These are phyloP conservation scores for Drosophila chauvacae DNA, from an alignment of 1,140 invertebrate genomes.

Conservation along the genomic window DNA sequence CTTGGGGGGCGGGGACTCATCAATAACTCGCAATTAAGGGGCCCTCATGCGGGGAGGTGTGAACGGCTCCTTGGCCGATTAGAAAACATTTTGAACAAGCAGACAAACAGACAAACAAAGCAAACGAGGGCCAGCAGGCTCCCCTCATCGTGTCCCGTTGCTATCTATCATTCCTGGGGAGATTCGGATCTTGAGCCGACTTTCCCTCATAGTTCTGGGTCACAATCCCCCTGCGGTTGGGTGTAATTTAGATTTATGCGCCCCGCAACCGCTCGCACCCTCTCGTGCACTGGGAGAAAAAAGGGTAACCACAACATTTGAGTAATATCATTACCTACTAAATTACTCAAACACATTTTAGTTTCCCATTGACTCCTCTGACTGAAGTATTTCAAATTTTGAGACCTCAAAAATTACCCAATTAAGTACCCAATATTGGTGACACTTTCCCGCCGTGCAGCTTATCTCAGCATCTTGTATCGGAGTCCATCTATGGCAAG, in stretches of 20 bases:
- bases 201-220: slow-evolving; percentile 48
- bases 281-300: slow-evolving; percentile 24
- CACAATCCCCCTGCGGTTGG: slow-evolving; percentile 62
- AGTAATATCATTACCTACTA: background rate
- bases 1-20: slow-evolving; percentile 29
- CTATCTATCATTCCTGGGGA: slow-evolving; percentile 30
- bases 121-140: slow-evolving; percentile 46
- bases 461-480: slow-evolving; percentile 42
- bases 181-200: slow-evolving; percentile 63
- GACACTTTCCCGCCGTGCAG: slow-evolving; percentile 6
- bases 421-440: background rate
- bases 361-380: background rate
- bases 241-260: slow-evolving; percentile 78
- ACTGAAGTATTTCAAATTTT: background rate
- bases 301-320: background rate
- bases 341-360: background rate
- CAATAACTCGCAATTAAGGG: slow-evolving; percentile 75
- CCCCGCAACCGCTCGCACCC: slow-evolving; percentile 19
- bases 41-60: slow-evolving; percentile 39
- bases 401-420: too few species aligned
- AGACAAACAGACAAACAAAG: slow-evolving; percentile 46
- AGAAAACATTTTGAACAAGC: slow-evolving; percentile 58
- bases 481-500: slow-evolving; percentile 61
- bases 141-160: slow-evolving; percentile 17
- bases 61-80: slow-evolving; percentile 56